phyloP scores from a whole-genome alignment of 1,140 invertebrate genomes.

The Musca vetustissima region DNA sequence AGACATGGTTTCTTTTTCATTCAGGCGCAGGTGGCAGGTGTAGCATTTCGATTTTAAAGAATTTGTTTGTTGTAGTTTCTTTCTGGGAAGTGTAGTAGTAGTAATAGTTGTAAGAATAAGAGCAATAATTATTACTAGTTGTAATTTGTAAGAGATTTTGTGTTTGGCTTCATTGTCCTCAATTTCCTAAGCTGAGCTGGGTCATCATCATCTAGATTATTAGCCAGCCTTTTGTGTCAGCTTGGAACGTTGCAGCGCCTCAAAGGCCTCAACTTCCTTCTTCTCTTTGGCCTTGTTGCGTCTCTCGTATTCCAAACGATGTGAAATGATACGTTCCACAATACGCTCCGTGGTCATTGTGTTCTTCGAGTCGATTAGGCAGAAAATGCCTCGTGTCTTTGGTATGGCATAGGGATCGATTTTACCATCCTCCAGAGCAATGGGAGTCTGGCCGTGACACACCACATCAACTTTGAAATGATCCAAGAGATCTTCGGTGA shows the following conservation, averaged over 20 bases:
- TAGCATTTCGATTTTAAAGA: no score
- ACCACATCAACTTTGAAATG: conserved; percentile 95
- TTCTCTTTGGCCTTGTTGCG: conserved; percentile 88
- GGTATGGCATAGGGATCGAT: conserved; percentile 87
- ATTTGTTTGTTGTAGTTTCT: no score
- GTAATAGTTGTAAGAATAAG: no score
- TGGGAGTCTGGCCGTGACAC: conserved; percentile 84
- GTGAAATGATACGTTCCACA: conserved; percentile 92
- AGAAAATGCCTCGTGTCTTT: conserved; percentile 76
- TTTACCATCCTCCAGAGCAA: conserved; percentile 75
- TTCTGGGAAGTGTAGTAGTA: no score
- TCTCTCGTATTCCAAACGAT: conserved; percentile 85
- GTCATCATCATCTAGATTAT: no score
- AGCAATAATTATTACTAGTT: not conserved
- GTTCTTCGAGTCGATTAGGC: conserved; percentile 76
- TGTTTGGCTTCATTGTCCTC: not conserved
- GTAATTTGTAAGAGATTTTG: not conserved
- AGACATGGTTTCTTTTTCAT: no score
- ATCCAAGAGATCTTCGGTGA: conserved; percentile 90
- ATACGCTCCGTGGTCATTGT: conserved; percentile 96
- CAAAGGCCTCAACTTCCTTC: conserved; percentile 69
- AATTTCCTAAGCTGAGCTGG: no score
- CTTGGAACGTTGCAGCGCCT: conserved; percentile 51
- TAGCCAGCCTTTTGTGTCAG: conserved; percentile 46
- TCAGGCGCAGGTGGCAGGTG: no score